These are phyloP conservation scores for Puntigrus tetrazona DNA, from an alignment of 2,113 vertebrate genomes.

Conservation along the genomic window DNA sequence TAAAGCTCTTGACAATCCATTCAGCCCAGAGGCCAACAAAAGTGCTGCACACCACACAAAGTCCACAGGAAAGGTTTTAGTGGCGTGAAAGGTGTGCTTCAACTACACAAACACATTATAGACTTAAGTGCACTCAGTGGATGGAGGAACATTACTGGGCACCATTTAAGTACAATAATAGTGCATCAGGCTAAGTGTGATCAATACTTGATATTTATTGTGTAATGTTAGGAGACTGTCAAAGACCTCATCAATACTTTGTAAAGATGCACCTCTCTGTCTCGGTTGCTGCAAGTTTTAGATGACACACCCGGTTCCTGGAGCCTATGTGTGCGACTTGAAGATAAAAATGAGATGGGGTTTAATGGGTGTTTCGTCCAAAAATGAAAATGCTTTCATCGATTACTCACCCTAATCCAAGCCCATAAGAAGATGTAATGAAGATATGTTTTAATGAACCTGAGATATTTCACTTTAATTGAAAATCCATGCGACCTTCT, in stretches of 20 bases:
- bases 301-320: neutral
- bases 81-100: constrained; percentile 14
- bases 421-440: neutral
- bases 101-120: constrained; percentile 12
- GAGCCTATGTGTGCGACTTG: neutral
- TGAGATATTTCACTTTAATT: neutral
- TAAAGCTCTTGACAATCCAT: neutral
- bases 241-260: constrained; percentile 1
- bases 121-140: constrained; percentile 31
- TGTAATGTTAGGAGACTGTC: neutral
- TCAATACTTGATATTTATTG: constrained; percentile 7
- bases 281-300: neutral
- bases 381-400: neutral
- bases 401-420: neutral
- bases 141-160: constrained; percentile 14
- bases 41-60: neutral
- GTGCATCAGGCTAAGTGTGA: constrained; percentile 1
- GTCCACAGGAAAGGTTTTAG: neutral
- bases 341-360: neutral
- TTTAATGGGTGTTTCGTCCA: neutral
- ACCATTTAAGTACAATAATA: constrained; percentile 20
- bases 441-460: neutral
- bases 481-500: neutral
- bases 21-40: neutral
- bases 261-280: neutral